Percentiles rank a stretch among this genome's conserved stretches.
Conservation (phyloP, 1,140 invertebrate genomes). For the Megalopta genalis region DNA sequence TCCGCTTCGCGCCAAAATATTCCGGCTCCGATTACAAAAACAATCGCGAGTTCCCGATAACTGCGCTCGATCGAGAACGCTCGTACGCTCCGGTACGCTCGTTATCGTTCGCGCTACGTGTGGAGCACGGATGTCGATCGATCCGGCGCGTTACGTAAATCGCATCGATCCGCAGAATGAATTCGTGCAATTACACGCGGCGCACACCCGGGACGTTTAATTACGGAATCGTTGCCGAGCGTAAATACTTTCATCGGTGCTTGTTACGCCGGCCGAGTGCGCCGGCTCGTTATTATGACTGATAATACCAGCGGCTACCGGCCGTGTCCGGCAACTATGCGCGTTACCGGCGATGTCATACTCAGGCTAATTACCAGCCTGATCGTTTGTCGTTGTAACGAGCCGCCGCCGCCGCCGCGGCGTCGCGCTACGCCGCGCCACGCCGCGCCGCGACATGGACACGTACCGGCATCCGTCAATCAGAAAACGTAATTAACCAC, state of each 20-base stretch:
- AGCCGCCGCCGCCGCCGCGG: not conserved
- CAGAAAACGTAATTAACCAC: not conserved
- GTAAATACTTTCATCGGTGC: conserved; percentile 32
- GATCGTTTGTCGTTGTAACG: conserved; percentile 28
- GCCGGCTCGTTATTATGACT: conserved; percentile 32
- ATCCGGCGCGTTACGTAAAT: not conserved
- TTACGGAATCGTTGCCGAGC: conserved; percentile 11
- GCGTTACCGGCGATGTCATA: conserved; percentile 6
- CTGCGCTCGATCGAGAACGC: too few relatives aligned
- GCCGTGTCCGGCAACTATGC: not conserved
- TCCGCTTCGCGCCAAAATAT: too few relatives aligned
- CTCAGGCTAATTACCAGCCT: conserved; percentile 10
- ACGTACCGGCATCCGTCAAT: conserved; percentile 10
- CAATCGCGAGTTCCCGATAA: too few relatives aligned
- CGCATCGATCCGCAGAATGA: not conserved
- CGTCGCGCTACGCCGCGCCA: too few relatives aligned
- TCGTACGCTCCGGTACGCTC: too few relatives aligned
- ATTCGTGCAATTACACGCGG: not conserved
- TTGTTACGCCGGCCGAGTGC: not conserved
- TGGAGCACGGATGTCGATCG: not conserved
- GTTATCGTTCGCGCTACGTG: too few relatives aligned
- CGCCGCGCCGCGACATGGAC: not conserved
- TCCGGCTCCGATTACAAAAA: too few relatives aligned
- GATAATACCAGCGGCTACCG: conserved; percentile 13
- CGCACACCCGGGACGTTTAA: not conserved